A percentile compares a stretch with the other conserved stretches of the same genome.
Evolutionary conservation across 2,113 vertebrate genomes (phyloP).

Genomic region (Indicator maculatus): DNA sequence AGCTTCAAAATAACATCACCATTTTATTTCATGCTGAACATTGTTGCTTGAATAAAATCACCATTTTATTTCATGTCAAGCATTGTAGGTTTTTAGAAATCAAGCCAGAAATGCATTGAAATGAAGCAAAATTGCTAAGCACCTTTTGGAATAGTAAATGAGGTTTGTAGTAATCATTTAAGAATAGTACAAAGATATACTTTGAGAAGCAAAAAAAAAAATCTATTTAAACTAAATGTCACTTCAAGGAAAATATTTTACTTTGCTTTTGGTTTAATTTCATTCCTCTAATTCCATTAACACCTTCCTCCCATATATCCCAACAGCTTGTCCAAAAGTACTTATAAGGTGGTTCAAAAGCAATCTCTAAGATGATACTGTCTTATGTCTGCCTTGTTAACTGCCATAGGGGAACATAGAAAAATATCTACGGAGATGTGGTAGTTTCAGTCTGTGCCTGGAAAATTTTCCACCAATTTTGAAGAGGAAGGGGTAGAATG

Average conservation of each 20-base stretch:
- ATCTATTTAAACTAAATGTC: background rate
- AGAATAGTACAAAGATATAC: background rate
- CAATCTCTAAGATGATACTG: background rate
- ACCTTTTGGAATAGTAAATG: background rate
- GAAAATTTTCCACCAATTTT: too few species aligned
- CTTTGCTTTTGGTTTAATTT: background rate
- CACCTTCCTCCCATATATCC: background rate
- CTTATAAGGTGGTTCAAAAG: background rate
- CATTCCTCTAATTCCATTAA: background rate
- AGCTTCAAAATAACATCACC: background rate
- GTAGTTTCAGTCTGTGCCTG: too few species aligned
- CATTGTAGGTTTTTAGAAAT: background rate
- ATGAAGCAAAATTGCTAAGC: background rate
- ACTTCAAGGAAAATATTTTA: background rate
- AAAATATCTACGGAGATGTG: background rate
- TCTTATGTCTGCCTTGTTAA: background rate
- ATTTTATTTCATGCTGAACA: background rate
- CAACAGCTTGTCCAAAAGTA: background rate
- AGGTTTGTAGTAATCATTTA: background rate
- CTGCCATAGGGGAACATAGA: background rate
- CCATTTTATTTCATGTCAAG: too few species aligned
- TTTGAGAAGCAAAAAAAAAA: background rate
- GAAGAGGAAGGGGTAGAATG: too few species aligned
- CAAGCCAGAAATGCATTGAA: background rate
- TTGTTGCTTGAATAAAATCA: too few species aligned